These are phyloP conservation scores for Chelonus insularis DNA, from an alignment of 1,140 invertebrate genomes.

Conservation along the genomic window DNA sequence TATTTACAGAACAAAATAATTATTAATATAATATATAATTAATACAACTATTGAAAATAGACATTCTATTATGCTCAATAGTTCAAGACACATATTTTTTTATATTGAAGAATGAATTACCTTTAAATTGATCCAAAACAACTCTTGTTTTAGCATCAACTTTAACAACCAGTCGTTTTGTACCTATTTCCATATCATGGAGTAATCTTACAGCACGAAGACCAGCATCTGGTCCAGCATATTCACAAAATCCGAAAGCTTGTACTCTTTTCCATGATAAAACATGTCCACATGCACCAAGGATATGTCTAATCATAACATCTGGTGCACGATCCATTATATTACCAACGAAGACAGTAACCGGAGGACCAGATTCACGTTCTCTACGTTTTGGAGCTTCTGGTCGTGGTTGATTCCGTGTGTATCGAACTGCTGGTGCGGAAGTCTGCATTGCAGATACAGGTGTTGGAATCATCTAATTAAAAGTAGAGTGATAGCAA, in stretches of 20 bases:
- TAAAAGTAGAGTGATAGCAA: conserved; percentile 36
- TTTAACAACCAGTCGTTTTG: conserved; percentile 92
- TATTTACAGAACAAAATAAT: conserved; percentile 1
- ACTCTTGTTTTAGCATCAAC: conserved; percentile 98
- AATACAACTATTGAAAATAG: conserved; percentile 3
- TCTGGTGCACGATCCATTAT: conserved; percentile 96
- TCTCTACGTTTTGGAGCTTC: conserved; percentile 52
- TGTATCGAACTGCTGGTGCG: conserved; percentile 55
- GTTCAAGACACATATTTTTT: too few relatives aligned
- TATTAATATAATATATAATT: conserved; percentile 1
- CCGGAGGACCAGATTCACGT: conserved; percentile 73
- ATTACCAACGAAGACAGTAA: conserved; percentile 98
- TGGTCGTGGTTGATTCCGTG: conserved; percentile 47
- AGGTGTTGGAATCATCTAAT: conserved; percentile 58
- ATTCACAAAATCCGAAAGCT: conserved; percentile 99
- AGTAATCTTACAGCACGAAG: conserved; percentile 90
- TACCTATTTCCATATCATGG: conserved; percentile 91
- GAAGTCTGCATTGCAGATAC: conserved; percentile 60
- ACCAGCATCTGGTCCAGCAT: conserved; percentile 90
- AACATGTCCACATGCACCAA: conserved; percentile 89
- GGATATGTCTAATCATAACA: conserved; percentile 89
- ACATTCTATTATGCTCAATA: too few relatives aligned
- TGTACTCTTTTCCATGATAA: conserved; percentile 97
- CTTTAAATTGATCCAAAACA: conserved; percentile 91
- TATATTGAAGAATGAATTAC: conserved; percentile 55